phyloP scores from a whole-genome alignment of 2,113 vertebrate genomes.

The Apodemus speciosus region DNA sequence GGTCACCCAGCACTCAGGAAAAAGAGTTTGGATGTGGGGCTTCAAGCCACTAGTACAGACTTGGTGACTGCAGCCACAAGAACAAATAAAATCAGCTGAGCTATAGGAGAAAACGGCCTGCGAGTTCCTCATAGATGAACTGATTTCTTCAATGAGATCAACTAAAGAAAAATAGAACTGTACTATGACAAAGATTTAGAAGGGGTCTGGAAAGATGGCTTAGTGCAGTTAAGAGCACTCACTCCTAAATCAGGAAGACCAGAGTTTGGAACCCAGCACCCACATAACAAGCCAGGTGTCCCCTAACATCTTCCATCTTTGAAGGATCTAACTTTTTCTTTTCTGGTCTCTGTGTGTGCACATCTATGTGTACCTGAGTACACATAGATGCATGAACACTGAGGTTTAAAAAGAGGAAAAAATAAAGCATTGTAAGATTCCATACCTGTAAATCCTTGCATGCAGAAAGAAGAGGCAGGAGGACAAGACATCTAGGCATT shows the following conservation, averaged over 20 bases:
- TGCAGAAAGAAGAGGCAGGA: not conserved
- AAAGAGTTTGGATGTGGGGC: not conserved
- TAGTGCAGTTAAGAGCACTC: not conserved
- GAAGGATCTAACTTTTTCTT: not conserved
- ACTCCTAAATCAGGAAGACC: not conserved
- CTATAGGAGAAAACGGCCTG: not conserved
- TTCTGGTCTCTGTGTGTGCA: not conserved
- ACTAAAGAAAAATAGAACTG: conserved; percentile 4
- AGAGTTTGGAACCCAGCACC: not conserved
- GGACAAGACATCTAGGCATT: not conserved
- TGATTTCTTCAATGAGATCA: conserved; percentile 19
- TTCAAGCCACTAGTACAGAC: not conserved
- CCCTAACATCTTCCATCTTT: not conserved
- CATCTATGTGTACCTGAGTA: not conserved
- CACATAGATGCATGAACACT: not conserved
- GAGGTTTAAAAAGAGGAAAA: not conserved
- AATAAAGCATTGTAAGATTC: not conserved
- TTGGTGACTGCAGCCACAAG: too few species aligned
- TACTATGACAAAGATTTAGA: not conserved
- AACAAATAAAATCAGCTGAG: not conserved
- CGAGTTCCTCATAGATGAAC: not conserved
- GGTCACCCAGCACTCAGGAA: not conserved
- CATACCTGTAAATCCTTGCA: not conserved
- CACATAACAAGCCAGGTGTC: not conserved
- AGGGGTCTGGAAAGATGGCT: not conserved